These are phyloP conservation scores for Columbina picui DNA, from an alignment of 2,113 vertebrate species.

Conservation along the genomic window DNA sequence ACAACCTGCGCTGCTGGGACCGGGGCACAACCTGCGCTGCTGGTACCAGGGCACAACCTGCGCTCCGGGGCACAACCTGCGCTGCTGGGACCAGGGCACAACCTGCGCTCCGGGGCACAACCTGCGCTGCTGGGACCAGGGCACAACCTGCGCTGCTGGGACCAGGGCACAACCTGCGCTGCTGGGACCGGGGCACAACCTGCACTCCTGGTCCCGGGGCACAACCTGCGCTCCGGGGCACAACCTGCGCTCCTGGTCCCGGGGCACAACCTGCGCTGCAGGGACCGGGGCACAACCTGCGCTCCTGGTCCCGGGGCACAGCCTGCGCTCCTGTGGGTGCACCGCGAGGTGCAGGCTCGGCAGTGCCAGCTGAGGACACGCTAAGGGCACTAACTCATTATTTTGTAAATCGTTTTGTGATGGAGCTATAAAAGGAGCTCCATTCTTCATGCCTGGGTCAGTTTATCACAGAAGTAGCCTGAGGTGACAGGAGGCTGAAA, in stretches of 20 bases:
- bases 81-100: neutral
- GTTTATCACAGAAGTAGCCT: neutral
- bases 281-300: neutral
- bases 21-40: neutral
- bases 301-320: neutral
- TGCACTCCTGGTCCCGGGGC: neutral
- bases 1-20: neutral
- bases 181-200: neutral
- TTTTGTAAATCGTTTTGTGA: neutral
- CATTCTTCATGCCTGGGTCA: neutral
- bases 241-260: neutral
- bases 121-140: neutral
- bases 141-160: neutral
- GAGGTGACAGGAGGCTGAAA: slow-evolving; percentile 20
- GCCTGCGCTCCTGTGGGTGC: neutral
- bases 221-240: neutral
- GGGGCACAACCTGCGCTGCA: neutral
- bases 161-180: neutral
- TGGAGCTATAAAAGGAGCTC: neutral
- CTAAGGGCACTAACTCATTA: neutral
- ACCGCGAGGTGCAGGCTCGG: neutral
- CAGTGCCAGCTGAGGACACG: neutral
- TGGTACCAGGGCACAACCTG: neutral
- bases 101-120: neutral
- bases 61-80: neutral